These are phyloP conservation scores for Leptogaster cylindrica DNA, from an alignment of 2,888 invertebrate species.

Conservation along the genomic window DNA sequence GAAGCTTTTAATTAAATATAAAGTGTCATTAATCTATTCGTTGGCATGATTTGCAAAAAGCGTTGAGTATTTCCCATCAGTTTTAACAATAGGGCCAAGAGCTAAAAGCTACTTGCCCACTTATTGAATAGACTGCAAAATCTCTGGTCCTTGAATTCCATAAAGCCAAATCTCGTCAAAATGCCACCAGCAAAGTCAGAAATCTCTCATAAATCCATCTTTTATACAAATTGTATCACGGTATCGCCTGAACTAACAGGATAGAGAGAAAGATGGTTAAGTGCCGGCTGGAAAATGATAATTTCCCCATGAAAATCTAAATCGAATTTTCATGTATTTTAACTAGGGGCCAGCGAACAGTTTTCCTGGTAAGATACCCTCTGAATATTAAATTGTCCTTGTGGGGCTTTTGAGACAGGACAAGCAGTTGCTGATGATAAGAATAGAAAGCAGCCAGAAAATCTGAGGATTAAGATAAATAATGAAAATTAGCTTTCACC, in stretches of 20 bases:
- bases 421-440: not conserved
- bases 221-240: constrained; percentile 29
- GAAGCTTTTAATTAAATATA: no score
- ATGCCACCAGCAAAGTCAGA: constrained; percentile 24
- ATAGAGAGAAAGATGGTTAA: constrained; percentile 25
- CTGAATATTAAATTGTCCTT: constrained; percentile 27
- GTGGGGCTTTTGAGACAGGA: not conserved
- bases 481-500: constrained; percentile 23
- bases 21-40: no score
- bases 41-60: no score
- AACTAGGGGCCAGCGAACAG: constrained; percentile 27
- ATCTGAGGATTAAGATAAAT: constrained; percentile 32
- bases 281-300: constrained; percentile 22
- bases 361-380: constrained; percentile 29
- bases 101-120: no score
- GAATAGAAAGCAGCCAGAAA: constrained; percentile 5
- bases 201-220: constrained; percentile 33
- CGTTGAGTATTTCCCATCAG: no score
- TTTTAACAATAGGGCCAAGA: no score
- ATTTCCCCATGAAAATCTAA: constrained; percentile 35
- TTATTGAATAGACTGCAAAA: no score
- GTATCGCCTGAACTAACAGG: constrained; percentile 30
- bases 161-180: constrained; percentile 22
- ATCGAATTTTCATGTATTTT: constrained; percentile 33
- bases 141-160: constrained; percentile 7